Percentiles rank a stretch among this genome's conserved stretches.
phyloP scores from a whole-genome alignment of 2,113 vertebrate species.

The Chunga burmeisteri region DNA sequence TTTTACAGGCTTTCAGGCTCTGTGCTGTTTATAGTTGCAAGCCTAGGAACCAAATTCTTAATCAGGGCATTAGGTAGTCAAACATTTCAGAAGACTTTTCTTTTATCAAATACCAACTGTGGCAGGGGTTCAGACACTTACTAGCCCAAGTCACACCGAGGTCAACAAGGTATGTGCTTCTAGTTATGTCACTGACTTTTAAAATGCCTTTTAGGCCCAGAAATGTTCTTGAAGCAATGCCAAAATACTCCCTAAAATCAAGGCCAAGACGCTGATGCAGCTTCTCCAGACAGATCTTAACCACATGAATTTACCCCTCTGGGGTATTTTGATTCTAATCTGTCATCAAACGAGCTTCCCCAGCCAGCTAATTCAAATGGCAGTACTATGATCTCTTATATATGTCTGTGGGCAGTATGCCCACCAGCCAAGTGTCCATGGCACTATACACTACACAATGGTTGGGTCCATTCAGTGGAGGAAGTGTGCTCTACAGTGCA shows the following conservation, averaged over 20 bases:
- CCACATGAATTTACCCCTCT: neutral
- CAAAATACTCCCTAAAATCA: neutral
- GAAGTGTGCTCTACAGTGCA: neutral
- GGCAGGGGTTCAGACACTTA: neutral
- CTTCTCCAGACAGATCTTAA: neutral
- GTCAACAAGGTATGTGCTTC: neutral
- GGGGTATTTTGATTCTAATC: neutral
- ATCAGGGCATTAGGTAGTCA: neutral
- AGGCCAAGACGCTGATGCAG: neutral
- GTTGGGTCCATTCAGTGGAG: neutral
- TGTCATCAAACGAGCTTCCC: neutral
- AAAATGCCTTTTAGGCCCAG: neutral
- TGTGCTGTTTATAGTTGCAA: neutral
- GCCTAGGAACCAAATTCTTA: neutral
- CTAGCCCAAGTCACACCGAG: neutral
- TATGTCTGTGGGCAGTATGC: rapidly evolving
- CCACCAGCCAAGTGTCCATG: neutral
- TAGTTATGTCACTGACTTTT: neutral
- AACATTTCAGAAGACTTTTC: neutral
- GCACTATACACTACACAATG: rapidly evolving
- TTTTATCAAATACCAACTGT: neutral
- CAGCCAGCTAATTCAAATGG: neutral
- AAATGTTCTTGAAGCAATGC: neutral
- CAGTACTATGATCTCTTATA: neutral
- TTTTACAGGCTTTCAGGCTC: neutral